Evolutionary conservation across 2,888 invertebrate genomes (phyloP).

Genomic region (Nomada fabriciana): DNA sequence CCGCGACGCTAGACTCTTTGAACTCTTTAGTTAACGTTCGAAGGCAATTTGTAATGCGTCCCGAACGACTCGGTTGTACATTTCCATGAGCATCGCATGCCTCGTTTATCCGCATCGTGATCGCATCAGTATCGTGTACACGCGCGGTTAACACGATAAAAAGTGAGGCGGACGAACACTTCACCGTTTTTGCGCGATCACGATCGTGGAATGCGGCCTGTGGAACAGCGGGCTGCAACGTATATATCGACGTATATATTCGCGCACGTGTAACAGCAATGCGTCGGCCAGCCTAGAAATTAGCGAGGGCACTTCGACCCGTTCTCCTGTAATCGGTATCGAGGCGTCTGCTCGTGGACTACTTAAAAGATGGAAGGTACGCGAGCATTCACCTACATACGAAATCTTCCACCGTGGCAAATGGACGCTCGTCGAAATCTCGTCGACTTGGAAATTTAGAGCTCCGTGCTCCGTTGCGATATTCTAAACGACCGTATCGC

Average conservation of each 20-base stretch:
- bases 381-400: too few relatives aligned
- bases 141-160: constrained; percentile 53
- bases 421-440: constrained; percentile 10
- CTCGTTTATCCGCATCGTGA: constrained; percentile 48
- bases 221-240: constrained; percentile 30
- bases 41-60: constrained; percentile 34
- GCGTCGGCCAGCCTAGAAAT: constrained; percentile 49
- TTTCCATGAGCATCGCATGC: constrained; percentile 47
- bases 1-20: not conserved
- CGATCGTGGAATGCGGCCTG: constrained; percentile 54
- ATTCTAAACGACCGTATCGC: constrained; percentile 18
- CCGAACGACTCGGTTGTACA: constrained; percentile 8
- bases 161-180: constrained; percentile 64
- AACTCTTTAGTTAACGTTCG: constrained; percentile 11
- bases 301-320: constrained; percentile 37
- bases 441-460: not conserved
- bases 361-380: constrained; percentile 55
- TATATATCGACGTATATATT: constrained; percentile 35
- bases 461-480: not conserved
- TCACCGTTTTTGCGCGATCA: constrained; percentile 59
- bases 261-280: constrained; percentile 46
- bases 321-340: constrained; percentile 30
- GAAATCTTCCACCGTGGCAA: not conserved
- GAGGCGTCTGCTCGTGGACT: constrained; percentile 16
- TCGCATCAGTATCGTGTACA: constrained; percentile 45